These are phyloP conservation scores for Clarias macrocephalus DNA, from an alignment of 2,113 vertebrate genomes.

Conservation along the genomic window DNA sequence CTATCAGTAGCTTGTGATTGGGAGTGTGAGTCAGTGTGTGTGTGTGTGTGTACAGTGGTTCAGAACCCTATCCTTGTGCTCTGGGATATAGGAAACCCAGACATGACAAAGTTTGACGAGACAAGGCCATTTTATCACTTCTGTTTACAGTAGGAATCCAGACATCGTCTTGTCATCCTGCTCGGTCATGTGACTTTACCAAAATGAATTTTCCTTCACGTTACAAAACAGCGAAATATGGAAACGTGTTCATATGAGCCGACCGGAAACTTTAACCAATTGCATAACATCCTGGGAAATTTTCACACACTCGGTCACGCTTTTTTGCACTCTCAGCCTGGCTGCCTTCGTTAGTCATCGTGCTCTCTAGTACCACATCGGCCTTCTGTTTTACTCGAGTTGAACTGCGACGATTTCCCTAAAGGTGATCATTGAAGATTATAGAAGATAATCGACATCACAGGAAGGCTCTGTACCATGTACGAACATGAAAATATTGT, in stretches of 20 bases:
- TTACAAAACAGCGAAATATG: background rate
- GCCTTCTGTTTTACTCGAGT: background rate
- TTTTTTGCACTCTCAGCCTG: background rate
- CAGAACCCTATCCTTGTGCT: too few species aligned
- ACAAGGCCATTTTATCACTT: background rate
- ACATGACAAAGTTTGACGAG: background rate
- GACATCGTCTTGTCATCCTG: too few species aligned
- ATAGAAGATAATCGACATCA: background rate
- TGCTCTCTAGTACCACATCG: too few species aligned
- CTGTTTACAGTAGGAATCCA: background rate
- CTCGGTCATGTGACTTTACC: background rate
- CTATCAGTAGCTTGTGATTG: too few species aligned
- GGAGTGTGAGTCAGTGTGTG: too few species aligned
- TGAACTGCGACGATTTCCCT: background rate
- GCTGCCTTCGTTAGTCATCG: background rate
- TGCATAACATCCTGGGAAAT: conserved; percentile 14
- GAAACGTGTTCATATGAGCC: background rate
- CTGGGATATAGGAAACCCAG: background rate
- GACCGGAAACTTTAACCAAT: conserved; percentile 6
- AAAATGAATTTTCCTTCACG: background rate
- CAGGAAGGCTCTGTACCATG: background rate
- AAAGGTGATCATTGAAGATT: background rate
- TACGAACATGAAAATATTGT: background rate
- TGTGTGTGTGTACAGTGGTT: too few species aligned
- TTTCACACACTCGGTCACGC: background rate